These are phyloP conservation scores for Phenganax marumi DNA, from an alignment of 92 coral and sea anemone genomes.

Conservation along the genomic window DNA sequence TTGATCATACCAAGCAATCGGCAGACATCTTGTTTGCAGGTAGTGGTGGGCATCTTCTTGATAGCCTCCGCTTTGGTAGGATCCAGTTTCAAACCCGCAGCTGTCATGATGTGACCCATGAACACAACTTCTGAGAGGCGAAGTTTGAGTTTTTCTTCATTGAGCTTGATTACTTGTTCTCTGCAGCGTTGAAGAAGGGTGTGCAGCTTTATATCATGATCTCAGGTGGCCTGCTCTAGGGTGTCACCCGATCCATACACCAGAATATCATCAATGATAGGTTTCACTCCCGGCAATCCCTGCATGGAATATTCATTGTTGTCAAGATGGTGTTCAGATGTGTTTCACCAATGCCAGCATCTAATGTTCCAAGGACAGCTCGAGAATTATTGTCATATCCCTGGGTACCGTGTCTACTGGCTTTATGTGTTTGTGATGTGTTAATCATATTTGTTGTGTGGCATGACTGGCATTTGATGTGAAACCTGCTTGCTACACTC, in stretches of 20 bases:
- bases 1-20: too few relatives aligned
- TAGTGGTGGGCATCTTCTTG: neutral
- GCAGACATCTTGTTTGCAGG: too few relatives aligned
- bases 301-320: conserved; percentile 9
- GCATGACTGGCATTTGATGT: neutral
- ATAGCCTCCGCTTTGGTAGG: conserved; percentile 4
- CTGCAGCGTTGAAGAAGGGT: too few relatives aligned
- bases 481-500: neutral
- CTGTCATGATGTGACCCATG: neutral
- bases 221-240: neutral
- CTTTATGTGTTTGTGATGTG: conserved; percentile 14
- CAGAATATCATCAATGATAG: neutral
- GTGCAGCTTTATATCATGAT: neutral
- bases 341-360: conserved; percentile 13
- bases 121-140: neutral
- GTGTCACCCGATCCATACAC: too few relatives aligned
- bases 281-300: neutral
- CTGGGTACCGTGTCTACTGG: neutral
- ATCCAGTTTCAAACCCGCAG: neutral
- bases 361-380: conserved; percentile 17
- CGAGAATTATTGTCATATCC: conserved; percentile 27
- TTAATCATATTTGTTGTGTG: conserved; percentile 7
- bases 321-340: conserved; percentile 20
- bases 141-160: neutral
- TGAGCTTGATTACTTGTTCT: neutral